Evolutionary conservation across 2,888 invertebrate species (phyloP).

Genomic region (Plagiodera versicolora): DNA sequence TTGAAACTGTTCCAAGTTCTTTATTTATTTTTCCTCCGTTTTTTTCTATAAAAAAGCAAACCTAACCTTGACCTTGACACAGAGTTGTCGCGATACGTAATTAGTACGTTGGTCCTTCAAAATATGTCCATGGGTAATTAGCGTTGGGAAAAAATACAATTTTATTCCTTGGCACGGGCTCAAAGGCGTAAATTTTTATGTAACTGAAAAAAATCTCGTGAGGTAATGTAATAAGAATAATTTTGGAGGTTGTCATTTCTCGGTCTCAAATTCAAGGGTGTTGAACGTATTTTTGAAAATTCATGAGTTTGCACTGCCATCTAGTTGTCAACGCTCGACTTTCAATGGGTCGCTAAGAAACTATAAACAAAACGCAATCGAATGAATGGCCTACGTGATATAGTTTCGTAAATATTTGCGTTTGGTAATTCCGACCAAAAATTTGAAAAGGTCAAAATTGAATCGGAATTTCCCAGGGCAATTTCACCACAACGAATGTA

Average conservation of each 20-base stretch:
- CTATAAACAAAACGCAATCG: too few species aligned
- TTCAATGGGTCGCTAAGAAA: too few species aligned
- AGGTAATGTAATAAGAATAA: slow-evolving; percentile 1
- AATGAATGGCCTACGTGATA: too few species aligned
- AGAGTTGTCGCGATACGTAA: slow-evolving; percentile 3
- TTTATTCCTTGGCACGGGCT: background rate
- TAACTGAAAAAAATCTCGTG: background rate
- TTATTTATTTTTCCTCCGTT: background rate
- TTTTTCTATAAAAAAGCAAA: slow-evolving; percentile 1
- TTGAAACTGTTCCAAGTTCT: slow-evolving; percentile 13
- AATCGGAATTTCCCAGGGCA: too few species aligned
- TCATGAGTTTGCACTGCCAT: background rate
- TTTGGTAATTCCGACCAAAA: too few species aligned
- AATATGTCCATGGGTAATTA: background rate
- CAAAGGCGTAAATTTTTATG: background rate
- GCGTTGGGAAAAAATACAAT: background rate
- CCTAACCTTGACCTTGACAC: slow-evolving; percentile 14
- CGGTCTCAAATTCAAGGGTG: background rate
- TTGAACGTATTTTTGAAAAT: background rate
- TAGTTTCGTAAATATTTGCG: too few species aligned
- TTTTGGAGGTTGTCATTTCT: background rate
- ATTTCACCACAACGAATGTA: too few species aligned
- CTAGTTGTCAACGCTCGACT: too few species aligned
- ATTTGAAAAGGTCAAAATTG: too few species aligned
- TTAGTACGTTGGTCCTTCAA: background rate